Conservation (phyloP, 2,113 vertebrate species). For the Brevimyrus niger region DNA sequence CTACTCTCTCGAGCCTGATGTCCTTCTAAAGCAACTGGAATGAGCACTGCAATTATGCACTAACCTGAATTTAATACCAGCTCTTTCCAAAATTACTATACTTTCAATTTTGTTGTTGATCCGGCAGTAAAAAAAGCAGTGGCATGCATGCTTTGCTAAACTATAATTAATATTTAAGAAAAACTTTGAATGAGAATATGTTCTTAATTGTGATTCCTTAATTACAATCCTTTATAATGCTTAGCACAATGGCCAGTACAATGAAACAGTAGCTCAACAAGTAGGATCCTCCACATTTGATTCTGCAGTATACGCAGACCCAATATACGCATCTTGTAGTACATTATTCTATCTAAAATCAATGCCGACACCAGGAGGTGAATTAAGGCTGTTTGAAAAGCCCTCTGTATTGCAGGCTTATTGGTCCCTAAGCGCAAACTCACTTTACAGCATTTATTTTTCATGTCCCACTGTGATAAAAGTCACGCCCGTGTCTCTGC, state of each 20-base stretch:
- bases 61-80: neutral
- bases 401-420: neutral
- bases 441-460: slow-evolving; percentile 13
- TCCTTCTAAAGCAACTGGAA: neutral
- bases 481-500: neutral
- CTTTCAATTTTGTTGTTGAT: neutral
- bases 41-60: neutral
- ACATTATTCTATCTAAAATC: slow-evolving; percentile 10
- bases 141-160: neutral
- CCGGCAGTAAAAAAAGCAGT: neutral
- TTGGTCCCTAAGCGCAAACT: neutral
- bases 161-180: neutral
- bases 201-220: neutral
- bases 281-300: neutral
- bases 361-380: neutral
- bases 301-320: neutral
- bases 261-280: neutral
- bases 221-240: neutral
- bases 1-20: neutral
- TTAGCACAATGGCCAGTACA: neutral
- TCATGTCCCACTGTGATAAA: slow-evolving; percentile 13
- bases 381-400: slow-evolving; percentile 7
- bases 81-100: neutral
- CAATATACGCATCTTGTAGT: neutral
- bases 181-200: neutral